phyloP scores from a whole-genome alignment of 2,113 vertebrate genomes.

The Oncorhynchus clarkii region DNA sequence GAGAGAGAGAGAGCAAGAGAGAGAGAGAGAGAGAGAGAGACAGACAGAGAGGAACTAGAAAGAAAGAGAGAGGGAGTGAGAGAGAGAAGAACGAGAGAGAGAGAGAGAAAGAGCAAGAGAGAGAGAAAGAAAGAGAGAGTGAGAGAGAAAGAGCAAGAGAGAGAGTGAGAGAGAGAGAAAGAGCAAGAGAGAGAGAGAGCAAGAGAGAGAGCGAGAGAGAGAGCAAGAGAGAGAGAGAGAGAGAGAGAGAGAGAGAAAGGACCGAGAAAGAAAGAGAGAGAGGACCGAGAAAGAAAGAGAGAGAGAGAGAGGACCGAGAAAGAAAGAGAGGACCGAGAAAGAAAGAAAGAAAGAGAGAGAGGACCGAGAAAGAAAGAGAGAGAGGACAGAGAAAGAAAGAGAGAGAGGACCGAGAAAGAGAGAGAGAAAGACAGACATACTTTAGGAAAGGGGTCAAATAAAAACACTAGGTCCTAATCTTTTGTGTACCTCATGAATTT shows the following conservation, averaged over 20 bases:
- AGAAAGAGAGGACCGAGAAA: too few relatives aligned
- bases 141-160: neutral
- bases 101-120: fast-evolving
- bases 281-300: too few relatives aligned
- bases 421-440: too few relatives aligned
- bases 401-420: neutral
- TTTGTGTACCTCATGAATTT: neutral
- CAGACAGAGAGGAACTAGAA: too few relatives aligned
- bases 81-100: fast-evolving
- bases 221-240: neutral
- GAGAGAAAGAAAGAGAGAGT: fast-evolving
- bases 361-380: too few relatives aligned
- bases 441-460: neutral
- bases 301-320: neutral
- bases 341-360: neutral
- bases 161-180: fast-evolving
- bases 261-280: too few relatives aligned
- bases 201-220: fast-evolving
- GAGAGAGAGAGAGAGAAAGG: too few relatives aligned
- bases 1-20: neutral
- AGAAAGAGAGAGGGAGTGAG: too few relatives aligned
- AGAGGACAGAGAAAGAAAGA: too few relatives aligned
- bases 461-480: slow-evolving; percentile 5
- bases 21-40: neutral
- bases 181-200: neutral